Evolutionary conservation across 2,797 vertebrate species (phyloP).

Genomic region (Lepilemur septentrionalis): DNA sequence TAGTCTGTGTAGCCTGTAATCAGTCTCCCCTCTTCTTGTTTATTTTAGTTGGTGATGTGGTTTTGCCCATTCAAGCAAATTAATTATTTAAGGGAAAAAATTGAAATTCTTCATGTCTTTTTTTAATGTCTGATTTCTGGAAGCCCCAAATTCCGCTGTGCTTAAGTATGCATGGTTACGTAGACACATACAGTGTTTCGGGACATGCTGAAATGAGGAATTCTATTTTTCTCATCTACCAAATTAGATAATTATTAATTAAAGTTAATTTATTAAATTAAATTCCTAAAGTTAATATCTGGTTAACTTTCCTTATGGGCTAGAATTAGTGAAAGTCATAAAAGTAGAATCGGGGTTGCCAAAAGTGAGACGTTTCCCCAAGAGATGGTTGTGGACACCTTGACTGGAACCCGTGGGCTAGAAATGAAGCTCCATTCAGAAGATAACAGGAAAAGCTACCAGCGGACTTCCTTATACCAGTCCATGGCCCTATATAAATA

Average conservation of each 20-base stretch:
- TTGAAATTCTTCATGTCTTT: not conserved
- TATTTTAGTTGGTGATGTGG: slow-evolving; percentile 28
- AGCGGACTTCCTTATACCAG: not conserved
- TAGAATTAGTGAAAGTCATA: slow-evolving; percentile 5
- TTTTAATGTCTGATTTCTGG: not conserved
- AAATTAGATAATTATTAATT: not conserved
- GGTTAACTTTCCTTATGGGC: not conserved
- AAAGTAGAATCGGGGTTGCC: not conserved
- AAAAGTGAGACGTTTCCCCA: not conserved
- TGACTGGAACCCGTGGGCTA: not conserved
- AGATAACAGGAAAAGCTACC: not conserved
- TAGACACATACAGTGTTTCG: not conserved
- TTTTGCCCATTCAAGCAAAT: slow-evolving; percentile 35
- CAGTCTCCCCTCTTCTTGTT: not conserved
- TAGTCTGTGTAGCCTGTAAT: slow-evolving; percentile 41
- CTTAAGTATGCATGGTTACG: not conserved
- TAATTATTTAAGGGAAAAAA: slow-evolving; percentile 12
- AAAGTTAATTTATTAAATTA: too few relatives aligned
- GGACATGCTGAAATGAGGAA: not conserved
- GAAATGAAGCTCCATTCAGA: slow-evolving; percentile 20
- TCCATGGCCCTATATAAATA: slow-evolving; percentile 12
- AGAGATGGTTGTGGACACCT: not conserved
- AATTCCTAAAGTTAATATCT: not conserved
- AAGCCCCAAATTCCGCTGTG: not conserved
- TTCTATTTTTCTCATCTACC: not conserved